phyloP scores from a whole-genome alignment of 2,797 vertebrate species.

The Zalophus californianus region DNA sequence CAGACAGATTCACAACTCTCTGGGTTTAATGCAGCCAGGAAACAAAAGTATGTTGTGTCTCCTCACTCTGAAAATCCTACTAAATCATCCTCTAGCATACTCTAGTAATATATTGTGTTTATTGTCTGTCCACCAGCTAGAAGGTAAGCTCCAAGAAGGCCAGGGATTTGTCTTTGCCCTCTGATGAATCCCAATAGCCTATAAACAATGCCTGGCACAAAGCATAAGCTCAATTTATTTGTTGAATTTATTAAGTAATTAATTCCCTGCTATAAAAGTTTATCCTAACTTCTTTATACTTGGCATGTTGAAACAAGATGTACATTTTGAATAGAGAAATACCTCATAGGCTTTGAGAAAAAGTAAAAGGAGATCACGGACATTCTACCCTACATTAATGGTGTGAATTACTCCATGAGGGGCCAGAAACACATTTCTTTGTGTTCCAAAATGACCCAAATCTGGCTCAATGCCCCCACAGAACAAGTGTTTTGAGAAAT shows the following conservation, averaged over 20 bases:
- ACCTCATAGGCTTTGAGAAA: background rate
- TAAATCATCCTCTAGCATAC: background rate
- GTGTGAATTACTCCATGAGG: background rate
- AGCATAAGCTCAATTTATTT: slow-evolving; percentile 2
- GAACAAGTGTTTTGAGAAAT: background rate
- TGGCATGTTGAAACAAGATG: slow-evolving; percentile 16
- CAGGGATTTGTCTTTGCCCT: background rate
- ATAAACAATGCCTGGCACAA: background rate
- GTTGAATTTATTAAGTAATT: slow-evolving; percentile 36
- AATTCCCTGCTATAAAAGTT: background rate
- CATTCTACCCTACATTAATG: background rate
- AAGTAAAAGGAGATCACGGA: slow-evolving; percentile 20
- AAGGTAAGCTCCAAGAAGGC: background rate
- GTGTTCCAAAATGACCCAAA: slow-evolving; percentile 32
- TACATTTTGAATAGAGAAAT: background rate
- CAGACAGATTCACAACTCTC: background rate
- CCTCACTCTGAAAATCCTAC: background rate
- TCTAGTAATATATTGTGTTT: background rate
- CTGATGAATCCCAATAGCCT: background rate
- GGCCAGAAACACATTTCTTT: slow-evolving; percentile 38
- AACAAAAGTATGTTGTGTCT: background rate
- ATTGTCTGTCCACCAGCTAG: background rate
- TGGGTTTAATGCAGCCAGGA: background rate
- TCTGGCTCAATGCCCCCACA: background rate
- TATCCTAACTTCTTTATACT: slow-evolving; percentile 58